Base-by-base conservation (phyloP, 1,140 invertebrate species). In the Cecropterus lyciades region DNA sequence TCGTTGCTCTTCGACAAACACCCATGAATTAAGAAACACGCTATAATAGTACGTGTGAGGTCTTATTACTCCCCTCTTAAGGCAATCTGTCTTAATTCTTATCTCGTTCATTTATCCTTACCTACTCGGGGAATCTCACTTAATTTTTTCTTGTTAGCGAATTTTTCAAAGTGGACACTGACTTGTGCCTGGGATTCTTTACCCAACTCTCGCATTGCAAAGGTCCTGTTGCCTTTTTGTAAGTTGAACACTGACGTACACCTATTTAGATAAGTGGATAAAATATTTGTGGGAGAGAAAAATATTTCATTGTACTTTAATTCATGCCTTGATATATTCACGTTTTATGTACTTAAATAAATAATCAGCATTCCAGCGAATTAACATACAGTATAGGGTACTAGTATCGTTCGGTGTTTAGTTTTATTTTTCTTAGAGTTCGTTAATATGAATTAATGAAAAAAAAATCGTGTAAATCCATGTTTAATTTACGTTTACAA, bases 241-340 rank as follows among this genome's bases (percentile, higher is more conserved):
- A 40, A 33, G 24, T n/a, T n/a, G n/a, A n/a, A n/a, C n/a, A n/a
- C n/a, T 49, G 59, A 63, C 59, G 52, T 63, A 63, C 59, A 63
- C 46, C 59, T 63, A 63, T 63, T 63, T 63, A 63, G 59, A 63
- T 63, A 63, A 63, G 59, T 63, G 59, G 59, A 63, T 63, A 63
- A 63, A 63, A 63, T 63, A 63, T 63, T 63, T 63, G 59, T 63
- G 59, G 48, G 59, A 62, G 59, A 51, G 59, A 62, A 62, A 51
- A 51, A 62, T 51, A 62, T 62, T 62, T 63, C 48, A 63, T 63
- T 63, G 59, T 63, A 49, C 33, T 63, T 63, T 63, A 63, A 63
- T 51, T 51, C 59, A 16, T 52, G 46, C 16, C 59, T 63, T 63
- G 59, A 51, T 63, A 63, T 63, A 63, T 63, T 63, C 48, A 63